phyloP scores from a whole-genome alignment of 2,888 invertebrate species.

The Gymnoscelis rufifasciata region DNA sequence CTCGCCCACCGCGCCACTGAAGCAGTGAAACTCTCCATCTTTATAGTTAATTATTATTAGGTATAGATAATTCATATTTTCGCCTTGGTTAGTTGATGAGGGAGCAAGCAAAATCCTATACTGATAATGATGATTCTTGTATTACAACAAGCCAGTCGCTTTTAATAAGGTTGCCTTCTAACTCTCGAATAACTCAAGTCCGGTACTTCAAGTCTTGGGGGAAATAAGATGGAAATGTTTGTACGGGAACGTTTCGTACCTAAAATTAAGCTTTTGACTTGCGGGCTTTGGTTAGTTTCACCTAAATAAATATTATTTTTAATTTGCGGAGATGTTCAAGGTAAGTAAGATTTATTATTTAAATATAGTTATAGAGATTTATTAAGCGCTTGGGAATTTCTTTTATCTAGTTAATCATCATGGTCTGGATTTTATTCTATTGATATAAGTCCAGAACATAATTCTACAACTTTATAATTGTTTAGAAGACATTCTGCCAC shows the following conservation, averaged over 20 bases:
- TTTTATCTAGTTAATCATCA: no score
- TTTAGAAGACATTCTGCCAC: no score
- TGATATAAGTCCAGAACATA: no score
- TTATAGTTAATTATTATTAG: no score
- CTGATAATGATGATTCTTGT: neutral
- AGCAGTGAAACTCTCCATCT: no score
- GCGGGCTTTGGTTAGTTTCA: conserved; percentile 5
- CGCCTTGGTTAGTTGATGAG: no score
- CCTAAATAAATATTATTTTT: conserved; percentile 13
- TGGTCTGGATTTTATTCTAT: no score
- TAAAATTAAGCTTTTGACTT: conserved; percentile 31
- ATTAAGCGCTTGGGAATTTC: neutral
- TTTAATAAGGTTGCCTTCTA: conserved; percentile 34
- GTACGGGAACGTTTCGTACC: conserved; percentile 38
- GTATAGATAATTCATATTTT: no score
- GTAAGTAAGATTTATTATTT: neutral
- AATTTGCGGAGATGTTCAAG: conserved; percentile 1
- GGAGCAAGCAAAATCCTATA: no score
- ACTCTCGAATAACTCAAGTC: conserved; percentile 56
- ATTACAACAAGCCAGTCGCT: conserved; percentile 42
- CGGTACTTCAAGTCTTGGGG: conserved; percentile 47
- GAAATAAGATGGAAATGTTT: conserved; percentile 61
- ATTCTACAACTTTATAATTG: no score
- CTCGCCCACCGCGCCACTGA: no score
- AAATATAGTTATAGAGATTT: neutral